Conservation (phyloP, 2,797 vertebrate genomes). For the Jordanella pulchra region DNA sequence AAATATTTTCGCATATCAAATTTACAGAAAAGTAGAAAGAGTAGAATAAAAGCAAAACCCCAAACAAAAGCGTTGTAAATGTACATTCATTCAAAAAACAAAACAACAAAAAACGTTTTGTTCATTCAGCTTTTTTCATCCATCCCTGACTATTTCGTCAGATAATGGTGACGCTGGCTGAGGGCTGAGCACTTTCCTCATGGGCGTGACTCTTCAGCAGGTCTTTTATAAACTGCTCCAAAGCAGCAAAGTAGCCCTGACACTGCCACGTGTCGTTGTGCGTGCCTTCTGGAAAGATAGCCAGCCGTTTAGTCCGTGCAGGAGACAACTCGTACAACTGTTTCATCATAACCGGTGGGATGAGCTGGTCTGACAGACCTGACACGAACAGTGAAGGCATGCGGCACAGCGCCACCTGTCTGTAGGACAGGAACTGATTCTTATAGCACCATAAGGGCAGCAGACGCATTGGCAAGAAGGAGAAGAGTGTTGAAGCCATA, state of each 20-base stretch:
- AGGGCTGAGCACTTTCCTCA: constrained; percentile 88
- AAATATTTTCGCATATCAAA: constrained; percentile 47
- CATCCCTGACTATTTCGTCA: constrained; percentile 48
- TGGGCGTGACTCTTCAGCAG: constrained; percentile 91
- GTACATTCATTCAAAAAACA: constrained; percentile 79
- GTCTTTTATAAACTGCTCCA: constrained; percentile 97
- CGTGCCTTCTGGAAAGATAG: constrained; percentile 96
- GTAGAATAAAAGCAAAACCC: constrained; percentile 49
- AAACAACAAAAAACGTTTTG: constrained; percentile 14
- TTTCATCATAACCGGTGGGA: constrained; percentile 99
- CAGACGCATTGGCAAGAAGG: constrained; percentile 94
- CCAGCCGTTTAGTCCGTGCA: constrained; percentile 96
- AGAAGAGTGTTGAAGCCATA: constrained; percentile 97
- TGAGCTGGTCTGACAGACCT: constrained; percentile 96
- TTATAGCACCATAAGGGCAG: constrained; percentile 98
- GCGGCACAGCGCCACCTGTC: constrained; percentile 92
- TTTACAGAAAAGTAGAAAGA: constrained; percentile 63
- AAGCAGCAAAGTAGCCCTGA: constrained; percentile 95
- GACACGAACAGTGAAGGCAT: constrained; percentile 99
- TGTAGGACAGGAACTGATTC: constrained; percentile 96
- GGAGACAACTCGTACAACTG: constrained; percentile 97
- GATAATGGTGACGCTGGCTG: constrained; percentile 94
- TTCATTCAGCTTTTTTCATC: constrained; percentile 38
- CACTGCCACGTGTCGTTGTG: constrained; percentile 99
- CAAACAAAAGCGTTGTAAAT: constrained; percentile 78